A percentile compares a stretch with the other conserved stretches of the same genome.
Evolutionary conservation across 2,888 invertebrate genomes (phyloP).

Genomic region (Camponotus fellah): DNA sequence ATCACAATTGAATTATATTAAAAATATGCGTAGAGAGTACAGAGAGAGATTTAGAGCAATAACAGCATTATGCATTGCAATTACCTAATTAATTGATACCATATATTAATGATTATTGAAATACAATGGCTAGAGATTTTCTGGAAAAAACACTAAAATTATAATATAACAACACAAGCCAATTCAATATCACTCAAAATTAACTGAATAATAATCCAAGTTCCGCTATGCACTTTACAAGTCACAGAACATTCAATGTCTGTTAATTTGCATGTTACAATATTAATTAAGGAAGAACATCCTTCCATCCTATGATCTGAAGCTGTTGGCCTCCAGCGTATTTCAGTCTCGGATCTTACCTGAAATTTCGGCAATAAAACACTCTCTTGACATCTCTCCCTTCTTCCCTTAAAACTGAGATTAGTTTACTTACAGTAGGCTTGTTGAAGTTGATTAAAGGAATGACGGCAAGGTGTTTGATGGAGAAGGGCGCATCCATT

Average conservation of each 20-base stretch:
- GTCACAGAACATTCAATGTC: constrained; percentile 4
- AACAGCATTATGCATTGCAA: background rate
- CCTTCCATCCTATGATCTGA: background rate
- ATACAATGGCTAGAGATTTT: constrained; percentile 5
- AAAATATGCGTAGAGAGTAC: background rate
- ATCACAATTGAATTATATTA: constrained; percentile 7
- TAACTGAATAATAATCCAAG: constrained; percentile 34
- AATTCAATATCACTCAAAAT: constrained; percentile 19
- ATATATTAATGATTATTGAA: constrained; percentile 18
- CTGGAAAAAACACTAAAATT: background rate
- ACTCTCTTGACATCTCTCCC: constrained; percentile 23
- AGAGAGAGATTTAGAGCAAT: background rate
- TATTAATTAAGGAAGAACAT: constrained; percentile 56
- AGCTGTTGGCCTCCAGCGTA: constrained; percentile 2
- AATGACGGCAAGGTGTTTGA: constrained; percentile 35
- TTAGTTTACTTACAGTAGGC: constrained; percentile 72
- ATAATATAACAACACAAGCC: background rate
- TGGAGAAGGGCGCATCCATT: constrained; percentile 38
- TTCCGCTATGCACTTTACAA: background rate
- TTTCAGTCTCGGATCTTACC: constrained; percentile 17
- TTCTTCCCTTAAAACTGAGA: constrained; percentile 60
- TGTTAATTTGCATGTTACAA: constrained; percentile 53
- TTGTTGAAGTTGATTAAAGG: constrained; percentile 74
- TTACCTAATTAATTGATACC: constrained; percentile 19
- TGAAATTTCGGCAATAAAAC: constrained; percentile 63